Percentiles rank a stretch among this genome's conserved stretches.
These are phyloP conservation scores for Macropis europaea DNA, from an alignment of 2,888 invertebrate genomes.

Conservation along the genomic window DNA sequence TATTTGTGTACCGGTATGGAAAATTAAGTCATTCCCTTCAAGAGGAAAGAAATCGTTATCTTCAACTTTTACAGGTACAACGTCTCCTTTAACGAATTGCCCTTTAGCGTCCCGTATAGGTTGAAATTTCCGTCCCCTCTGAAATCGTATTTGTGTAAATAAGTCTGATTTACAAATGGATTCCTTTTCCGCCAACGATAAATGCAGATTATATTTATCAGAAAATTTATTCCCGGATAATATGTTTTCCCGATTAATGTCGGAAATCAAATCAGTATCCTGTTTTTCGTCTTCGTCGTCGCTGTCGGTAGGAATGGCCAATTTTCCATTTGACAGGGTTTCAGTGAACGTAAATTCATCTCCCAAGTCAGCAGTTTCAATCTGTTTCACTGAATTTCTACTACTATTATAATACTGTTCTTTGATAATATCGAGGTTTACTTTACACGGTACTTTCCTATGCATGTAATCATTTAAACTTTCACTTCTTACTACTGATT, in stretches of 20 bases:
- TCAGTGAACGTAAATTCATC: conserved; percentile 69
- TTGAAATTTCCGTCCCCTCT: background rate
- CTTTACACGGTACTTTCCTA: conserved; percentile 57
- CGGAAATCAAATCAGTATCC: background rate
- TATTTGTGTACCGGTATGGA: background rate
- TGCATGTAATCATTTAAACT: conserved; percentile 67
- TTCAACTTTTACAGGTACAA: background rate
- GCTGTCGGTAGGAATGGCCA: conserved; percentile 58
- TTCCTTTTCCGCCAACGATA: conserved; percentile 56
- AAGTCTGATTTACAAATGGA: conserved; percentile 28
- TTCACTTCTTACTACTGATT: conserved; percentile 37
- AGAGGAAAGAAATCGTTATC: background rate
- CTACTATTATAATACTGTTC: conserved; percentile 50
- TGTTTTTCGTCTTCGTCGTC: conserved; percentile 47
- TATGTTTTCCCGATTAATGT: background rate
- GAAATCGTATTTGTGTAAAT: background rate
- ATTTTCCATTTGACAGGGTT: conserved; percentile 63
- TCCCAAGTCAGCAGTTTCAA: background rate
- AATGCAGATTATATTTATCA: conserved; percentile 54
- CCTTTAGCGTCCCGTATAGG: conserved; percentile 14
- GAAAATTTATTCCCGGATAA: conserved; percentile 39
- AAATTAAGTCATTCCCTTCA: background rate
- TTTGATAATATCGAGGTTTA: conserved; percentile 64
- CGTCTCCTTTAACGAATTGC: conserved; percentile 34
- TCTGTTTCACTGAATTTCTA: background rate